Base-by-base conservation (phyloP, 1,140 invertebrate species). In the Dendroctonus valens region DNA sequence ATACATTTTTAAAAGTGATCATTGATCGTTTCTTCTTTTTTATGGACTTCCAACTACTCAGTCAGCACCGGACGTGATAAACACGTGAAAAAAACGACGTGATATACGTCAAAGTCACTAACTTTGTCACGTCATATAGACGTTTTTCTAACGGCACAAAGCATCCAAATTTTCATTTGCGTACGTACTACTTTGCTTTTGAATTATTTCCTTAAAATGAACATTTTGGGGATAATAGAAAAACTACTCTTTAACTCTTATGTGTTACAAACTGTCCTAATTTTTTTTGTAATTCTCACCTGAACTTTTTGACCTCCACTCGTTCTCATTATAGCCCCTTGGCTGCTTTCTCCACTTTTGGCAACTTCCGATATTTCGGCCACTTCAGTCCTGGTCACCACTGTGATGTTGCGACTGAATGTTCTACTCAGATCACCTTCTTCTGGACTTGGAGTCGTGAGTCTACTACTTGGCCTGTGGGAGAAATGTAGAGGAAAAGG, bases 401-500 rank as follows among this genome's bases (percentile, higher is more conserved):
- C 26, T 8, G 59, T 51, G 50, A 67, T 67, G 48, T 41, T 55
- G 15, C 64, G 15, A 65, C 70, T 38, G 62, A 68, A 26, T 59
- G 70, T 9, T 72, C 57, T 50, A 54, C 7, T 65, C 70, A 14
- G 48, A 44, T 44, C 58, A 37, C 2, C 15, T 39, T 60, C 58
- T n/a, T 49, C 41, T 7, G 55, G 40, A 14, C 26, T 55, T 26
- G 26, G 26, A 11, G 26, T 5, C 26, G 53, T 40, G 26, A 6
- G 38, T 39, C 49, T 11, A 8, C 15, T 15, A 15, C 15, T 51
- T 12, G 12, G 2, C 40, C 52, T 39, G 38, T 7, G 52, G 15
- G 52, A 74, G 55, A 72, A 71, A 60, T 70, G 14, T 44, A 46
- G 8, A 46, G 42, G 8, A 46, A 46, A 9, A 46, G 42, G 8